These are phyloP conservation scores for Mycteria americana DNA, from an alignment of 2,797 vertebrate genomes.

Conservation along the genomic window DNA sequence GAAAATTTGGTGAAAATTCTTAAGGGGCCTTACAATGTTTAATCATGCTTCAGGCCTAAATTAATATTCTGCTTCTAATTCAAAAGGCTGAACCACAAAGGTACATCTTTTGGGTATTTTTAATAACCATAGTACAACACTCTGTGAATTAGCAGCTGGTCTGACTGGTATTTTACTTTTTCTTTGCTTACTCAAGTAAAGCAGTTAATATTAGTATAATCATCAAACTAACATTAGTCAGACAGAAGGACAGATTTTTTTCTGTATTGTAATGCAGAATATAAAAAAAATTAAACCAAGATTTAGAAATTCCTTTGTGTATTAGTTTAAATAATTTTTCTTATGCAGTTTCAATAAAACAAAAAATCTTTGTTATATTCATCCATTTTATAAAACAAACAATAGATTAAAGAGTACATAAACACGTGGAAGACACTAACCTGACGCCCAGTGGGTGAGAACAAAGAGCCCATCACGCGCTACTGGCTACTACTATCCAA, in stretches of 20 bases:
- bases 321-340: constrained; percentile 49
- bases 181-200: constrained; percentile 85
- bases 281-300: constrained; percentile 53
- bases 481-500: background rate
- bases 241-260: constrained; percentile 70
- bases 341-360: constrained; percentile 1
- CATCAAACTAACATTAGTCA: constrained; percentile 81
- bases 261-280: constrained; percentile 59
- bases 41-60: constrained; percentile 84
- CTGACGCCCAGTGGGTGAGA: background rate
- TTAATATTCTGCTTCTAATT: constrained; percentile 90
- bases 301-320: constrained; percentile 38
- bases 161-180: constrained; percentile 81
- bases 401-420: background rate
- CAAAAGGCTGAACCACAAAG: constrained; percentile 84
- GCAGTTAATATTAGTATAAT: constrained; percentile 86
- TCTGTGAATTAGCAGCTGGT: constrained; percentile 82
- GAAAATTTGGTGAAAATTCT: constrained; percentile 85
- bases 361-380: constrained; percentile 8
- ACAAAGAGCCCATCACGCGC: background rate
- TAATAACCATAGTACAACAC: constrained; percentile 84
- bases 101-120: constrained; percentile 85
- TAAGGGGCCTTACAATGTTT: constrained; percentile 84
- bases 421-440: background rate
- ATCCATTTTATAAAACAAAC: constrained; percentile 25